Base-by-base conservation (phyloP, 2,113 vertebrate genomes). In the Hippocampus guttulatus region DNA sequence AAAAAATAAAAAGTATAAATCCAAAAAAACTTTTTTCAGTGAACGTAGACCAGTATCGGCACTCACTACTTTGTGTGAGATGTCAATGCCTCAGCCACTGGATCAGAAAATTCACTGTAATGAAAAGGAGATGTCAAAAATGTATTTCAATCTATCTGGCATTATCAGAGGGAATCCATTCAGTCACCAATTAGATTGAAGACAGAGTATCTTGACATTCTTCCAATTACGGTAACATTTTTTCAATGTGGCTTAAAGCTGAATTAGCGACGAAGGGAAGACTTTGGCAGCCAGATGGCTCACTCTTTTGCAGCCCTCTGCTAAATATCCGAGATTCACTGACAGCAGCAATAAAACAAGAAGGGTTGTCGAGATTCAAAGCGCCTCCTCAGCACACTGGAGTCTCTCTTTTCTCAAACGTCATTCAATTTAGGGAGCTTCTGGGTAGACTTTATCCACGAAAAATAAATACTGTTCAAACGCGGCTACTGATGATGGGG, bases 281-380 rank as follows among this genome's bases (percentile, higher is more conserved):
- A 2, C 76, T 75, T 84, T 77, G 11, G 33, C 70, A 77, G 84
- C 74, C 81, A 81, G 51, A 87, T 77, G 81, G 47, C 72, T 84
- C 60, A 67, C 71, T 27, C 5, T 79, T 81, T 71, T 82, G 16
- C 77, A 72, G 75, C 79, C 64, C 73, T 80, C 78, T 75, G 78
- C 77, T 69, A 73, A 70, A 75, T 80, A 81, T 81, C 87, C 68
- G 38, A 74, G 71, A 80, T 78, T 58, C 75, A 75, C 70, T 77
- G 75, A 76, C 84, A 85, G 61, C 81, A 84, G 76, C 16, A 82
- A 87, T 84, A 84, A 79, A 65, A 73, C 75, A 76, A 15, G 54
- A 61, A 75, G 76, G 74, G 61, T 58, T 84, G 76, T 60, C 75
- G 21, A 65, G 70, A 82, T 75, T 73, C 52, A 68, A 70, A 74